Percentiles rank a stretch among this genome's conserved stretches.
phyloP scores from a whole-genome alignment of 2,888 invertebrate species.

The Zhuqinia jingwanae region DNA sequence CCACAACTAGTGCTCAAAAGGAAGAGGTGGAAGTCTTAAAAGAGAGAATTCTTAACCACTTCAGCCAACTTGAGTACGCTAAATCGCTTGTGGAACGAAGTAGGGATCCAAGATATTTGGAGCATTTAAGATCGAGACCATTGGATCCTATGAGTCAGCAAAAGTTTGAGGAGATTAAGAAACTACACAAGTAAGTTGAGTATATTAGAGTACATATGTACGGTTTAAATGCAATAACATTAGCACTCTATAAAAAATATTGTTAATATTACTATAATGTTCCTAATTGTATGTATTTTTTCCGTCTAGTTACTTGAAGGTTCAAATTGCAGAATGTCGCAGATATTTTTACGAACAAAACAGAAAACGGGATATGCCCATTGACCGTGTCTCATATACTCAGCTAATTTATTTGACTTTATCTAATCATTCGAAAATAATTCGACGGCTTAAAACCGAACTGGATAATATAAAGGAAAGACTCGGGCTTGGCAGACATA shows the following conservation, averaged over 20 bases:
- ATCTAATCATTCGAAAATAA: slow-evolving; percentile 70
- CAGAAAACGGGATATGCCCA: slow-evolving; percentile 47
- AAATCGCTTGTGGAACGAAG: slow-evolving; percentile 80
- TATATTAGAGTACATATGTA: no score
- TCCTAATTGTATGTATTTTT: not conserved
- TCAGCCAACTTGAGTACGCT: slow-evolving; percentile 81
- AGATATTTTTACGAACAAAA: slow-evolving; percentile 67
- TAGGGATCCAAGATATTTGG: slow-evolving; percentile 80
- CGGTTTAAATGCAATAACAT: slow-evolving; percentile 21
- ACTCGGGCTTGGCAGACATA: slow-evolving; percentile 52
- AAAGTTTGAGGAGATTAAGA: slow-evolving; percentile 67
- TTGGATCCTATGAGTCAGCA: slow-evolving; percentile 70
- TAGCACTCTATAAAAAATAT: not conserved
- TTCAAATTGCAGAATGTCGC: slow-evolving; percentile 67
- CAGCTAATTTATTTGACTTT: slow-evolving; percentile 71
- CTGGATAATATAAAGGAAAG: slow-evolving; percentile 54
- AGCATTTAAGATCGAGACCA: slow-evolving; percentile 67
- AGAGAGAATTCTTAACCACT: slow-evolving; percentile 82
- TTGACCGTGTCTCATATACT: slow-evolving; percentile 45
- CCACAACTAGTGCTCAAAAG: slow-evolving; percentile 84
- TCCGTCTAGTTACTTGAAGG: slow-evolving; percentile 59
- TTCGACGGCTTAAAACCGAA: slow-evolving; percentile 53
- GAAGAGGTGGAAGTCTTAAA: slow-evolving; percentile 84
- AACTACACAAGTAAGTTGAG: slow-evolving; percentile 67
- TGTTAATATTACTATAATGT: no score